Percentiles rank a stretch among this genome's conserved stretches.
phyloP scores from a whole-genome alignment of 2,888 invertebrate genomes.

The Phania funesta region DNA sequence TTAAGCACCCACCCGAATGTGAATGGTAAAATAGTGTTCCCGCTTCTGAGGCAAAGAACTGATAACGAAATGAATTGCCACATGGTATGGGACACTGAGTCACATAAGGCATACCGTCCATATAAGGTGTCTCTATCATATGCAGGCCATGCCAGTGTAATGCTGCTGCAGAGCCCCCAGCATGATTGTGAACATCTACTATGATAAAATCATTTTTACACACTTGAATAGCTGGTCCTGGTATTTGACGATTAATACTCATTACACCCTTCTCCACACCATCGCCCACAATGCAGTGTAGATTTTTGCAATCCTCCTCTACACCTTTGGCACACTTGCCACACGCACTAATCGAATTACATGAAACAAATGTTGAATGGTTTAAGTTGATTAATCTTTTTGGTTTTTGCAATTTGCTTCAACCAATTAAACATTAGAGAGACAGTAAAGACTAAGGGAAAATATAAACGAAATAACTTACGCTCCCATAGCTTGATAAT shows the following conservation, averaged over 20 bases:
- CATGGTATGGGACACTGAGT: constrained; percentile 91
- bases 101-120: constrained; percentile 91
- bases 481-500: constrained; percentile 80
- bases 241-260: constrained; percentile 81
- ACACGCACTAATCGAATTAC: constrained; percentile 78
- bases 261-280: constrained; percentile 80
- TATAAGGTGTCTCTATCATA: constrained; percentile 87
- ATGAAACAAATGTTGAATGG: not conserved
- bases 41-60: not conserved
- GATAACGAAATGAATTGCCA: constrained; percentile 82
- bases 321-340: constrained; percentile 79
- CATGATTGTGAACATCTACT: constrained; percentile 88
- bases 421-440: not conserved
- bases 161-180: constrained; percentile 88
- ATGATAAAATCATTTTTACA: constrained; percentile 89
- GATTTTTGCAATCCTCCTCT: constrained; percentile 79
- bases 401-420: constrained; percentile 6
- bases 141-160: constrained; percentile 95
- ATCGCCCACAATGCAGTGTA: constrained; percentile 81
- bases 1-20: no score
- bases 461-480: constrained; percentile 69
- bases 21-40: constrained; percentile 14
- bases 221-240: constrained; percentile 83
- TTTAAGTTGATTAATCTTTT: constrained; percentile 22
- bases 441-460: not conserved